These are phyloP conservation scores for Ascidia mentula DNA, from an alignment of 23 tunicate genomes.

Conservation along the genomic window DNA sequence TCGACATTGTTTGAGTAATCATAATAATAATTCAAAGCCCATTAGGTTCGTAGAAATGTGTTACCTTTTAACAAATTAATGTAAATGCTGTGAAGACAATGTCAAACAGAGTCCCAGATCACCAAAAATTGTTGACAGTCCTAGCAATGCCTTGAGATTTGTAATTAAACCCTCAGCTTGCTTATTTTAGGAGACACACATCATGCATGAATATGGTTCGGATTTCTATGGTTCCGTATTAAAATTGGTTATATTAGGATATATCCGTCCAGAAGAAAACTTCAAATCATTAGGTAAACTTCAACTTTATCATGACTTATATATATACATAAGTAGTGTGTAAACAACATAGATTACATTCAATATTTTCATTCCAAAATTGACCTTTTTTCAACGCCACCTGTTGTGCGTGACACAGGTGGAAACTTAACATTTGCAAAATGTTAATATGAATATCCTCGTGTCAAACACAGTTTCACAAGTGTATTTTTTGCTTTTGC, in stretches of 20 bases:
- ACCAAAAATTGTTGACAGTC: too few relatives aligned
- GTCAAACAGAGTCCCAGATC: too few relatives aligned
- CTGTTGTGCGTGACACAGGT: too few relatives aligned
- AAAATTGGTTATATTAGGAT: slow-evolving; percentile 68
- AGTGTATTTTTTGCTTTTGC: too few relatives aligned
- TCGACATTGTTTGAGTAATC: not conserved
- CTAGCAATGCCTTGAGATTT: too few relatives aligned
- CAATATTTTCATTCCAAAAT: too few relatives aligned
- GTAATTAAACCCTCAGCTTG: too few relatives aligned
- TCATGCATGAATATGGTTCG: slow-evolving; percentile 63
- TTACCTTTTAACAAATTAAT: not conserved
- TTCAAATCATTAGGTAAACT: slow-evolving; percentile 52
- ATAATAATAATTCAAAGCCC: not conserved
- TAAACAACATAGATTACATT: too few relatives aligned
- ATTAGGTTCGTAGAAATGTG: not conserved
- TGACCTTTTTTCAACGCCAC: too few relatives aligned
- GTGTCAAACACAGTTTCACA: not conserved
- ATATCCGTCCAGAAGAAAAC: slow-evolving; percentile 73
- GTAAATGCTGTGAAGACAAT: too few relatives aligned
- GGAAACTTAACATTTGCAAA: too few relatives aligned
- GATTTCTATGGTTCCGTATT: slow-evolving; percentile 82
- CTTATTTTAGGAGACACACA: slow-evolving; percentile 65
- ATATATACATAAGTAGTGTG: not conserved
- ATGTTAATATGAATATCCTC: too few relatives aligned
- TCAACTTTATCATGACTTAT: not conserved